phyloP scores from a whole-genome alignment of 1,140 invertebrate genomes.

The Bathynomus jamesi region DNA sequence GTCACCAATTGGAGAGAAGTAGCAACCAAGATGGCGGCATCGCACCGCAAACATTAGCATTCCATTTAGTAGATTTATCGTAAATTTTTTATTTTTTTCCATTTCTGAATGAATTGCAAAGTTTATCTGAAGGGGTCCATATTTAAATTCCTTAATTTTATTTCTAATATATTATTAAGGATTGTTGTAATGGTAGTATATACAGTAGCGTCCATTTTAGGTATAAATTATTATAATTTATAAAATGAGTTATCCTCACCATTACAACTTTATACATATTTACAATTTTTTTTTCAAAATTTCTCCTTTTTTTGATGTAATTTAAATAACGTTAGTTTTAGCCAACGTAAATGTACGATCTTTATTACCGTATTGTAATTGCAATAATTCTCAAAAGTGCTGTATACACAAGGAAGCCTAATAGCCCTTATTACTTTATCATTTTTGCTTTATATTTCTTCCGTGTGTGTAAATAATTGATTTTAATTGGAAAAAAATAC shows the following conservation, averaged over 20 bases:
- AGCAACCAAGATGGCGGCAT: slow-evolving; percentile 19
- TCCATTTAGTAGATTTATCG: neutral
- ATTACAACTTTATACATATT: neutral
- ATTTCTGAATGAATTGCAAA: too few species aligned
- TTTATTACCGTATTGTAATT: too few species aligned
- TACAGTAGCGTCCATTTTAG: too few species aligned
- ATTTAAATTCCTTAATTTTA: neutral
- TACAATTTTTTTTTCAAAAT: neutral
- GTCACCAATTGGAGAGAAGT: slow-evolving; percentile 35
- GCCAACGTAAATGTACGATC: too few species aligned
- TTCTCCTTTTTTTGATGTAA: neutral
- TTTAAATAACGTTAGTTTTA: too few species aligned
- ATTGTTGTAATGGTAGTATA: neutral
- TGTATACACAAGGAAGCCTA: too few species aligned
- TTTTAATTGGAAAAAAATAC: too few species aligned
- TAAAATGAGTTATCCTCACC: neutral
- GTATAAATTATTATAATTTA: neutral
- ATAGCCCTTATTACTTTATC: too few species aligned
- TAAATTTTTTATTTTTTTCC: neutral
- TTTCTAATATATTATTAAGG: neutral
- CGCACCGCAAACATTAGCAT: neutral
- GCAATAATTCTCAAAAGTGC: too few species aligned
- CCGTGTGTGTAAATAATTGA: too few species aligned
- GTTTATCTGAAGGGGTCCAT: too few species aligned
- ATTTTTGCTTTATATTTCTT: too few species aligned